Base-by-base conservation (phyloP, 1,140 invertebrate genomes). In the Chelonus insularis region DNA sequence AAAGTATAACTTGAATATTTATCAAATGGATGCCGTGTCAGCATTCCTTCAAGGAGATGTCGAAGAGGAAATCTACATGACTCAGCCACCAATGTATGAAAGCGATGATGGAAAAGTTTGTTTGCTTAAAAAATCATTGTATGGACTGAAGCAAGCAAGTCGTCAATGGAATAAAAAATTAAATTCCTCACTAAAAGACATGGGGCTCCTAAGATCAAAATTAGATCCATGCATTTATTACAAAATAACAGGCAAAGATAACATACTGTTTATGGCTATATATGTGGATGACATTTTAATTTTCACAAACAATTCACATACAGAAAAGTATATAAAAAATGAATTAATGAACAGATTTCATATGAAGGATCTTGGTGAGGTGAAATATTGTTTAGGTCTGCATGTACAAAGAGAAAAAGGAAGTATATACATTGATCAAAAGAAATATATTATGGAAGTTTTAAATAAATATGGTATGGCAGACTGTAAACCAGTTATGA, bases 251-350 rank as follows among this genome's bases (percentile, higher is more conserved):
- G 48, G 61, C 6, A 36, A 65, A n/a, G 64, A 7, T 7, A 7
- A 65, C 14, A 67, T 66, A 12, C 47, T 69, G 6, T 61, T 72
- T 60, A 41, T 77, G 8, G 64, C 68, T 8, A 43, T 75, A 2
- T 78, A 79, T 68, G 75, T 79, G 12, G 77, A 77, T 48, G 73
- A 77, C 58, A 65, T 76, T 12, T 47, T 77, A n/a, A 64, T 77
- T 37, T 69, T 71, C 54, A 67, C 66, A 20, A 75, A 71, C 62
- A 41, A 59, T 25, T 20, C 37, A 7, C 21, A 48, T 18, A 51
- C 51, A 8, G 57, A 58, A 21, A 36, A 48, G 20, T 5, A 55
- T 18, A 14, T 66, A 9, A 63, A 64, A 14, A 68, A 70, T 43
- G 57, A 20, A 62, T 12, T 63, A 43, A 34, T n/a, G 34, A 34